These are phyloP conservation scores for Varecia variegata DNA, from an alignment of 2,797 vertebrate genomes.

Conservation along the genomic window DNA sequence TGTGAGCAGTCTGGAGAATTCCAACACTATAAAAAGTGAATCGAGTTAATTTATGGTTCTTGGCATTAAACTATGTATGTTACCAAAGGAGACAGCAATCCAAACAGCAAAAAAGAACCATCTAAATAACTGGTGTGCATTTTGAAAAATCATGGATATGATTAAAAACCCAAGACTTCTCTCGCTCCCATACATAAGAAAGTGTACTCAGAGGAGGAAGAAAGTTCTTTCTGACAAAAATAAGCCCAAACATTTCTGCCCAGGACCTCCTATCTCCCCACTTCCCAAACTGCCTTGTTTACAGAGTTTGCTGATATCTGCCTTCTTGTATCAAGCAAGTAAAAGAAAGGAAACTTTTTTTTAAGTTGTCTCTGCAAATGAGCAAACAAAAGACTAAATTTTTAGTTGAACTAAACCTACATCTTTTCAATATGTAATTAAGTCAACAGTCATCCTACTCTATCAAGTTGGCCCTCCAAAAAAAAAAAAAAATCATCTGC, in stretches of 20 bases:
- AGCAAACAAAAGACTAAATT: not conserved
- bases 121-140: not conserved
- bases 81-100: accelerated
- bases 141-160: not conserved
- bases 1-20: not conserved
- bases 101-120: not conserved
- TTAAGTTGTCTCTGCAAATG: not conserved
- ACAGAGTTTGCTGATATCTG: no score
- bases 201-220: no score
- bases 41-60: accelerated
- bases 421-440: not conserved
- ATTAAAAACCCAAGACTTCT: not conserved
- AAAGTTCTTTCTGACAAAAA: not conserved
- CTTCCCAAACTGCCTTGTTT: accelerated
- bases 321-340: not conserved
- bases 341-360: not conserved
- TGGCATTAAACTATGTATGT: accelerated
- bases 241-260: accelerated
- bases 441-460: not conserved
- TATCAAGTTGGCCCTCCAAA: not conserved
- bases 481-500: not conserved
- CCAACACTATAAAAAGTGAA: not conserved
- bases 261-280: no score
- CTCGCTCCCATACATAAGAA: accelerated
- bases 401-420: not conserved